Evolutionary conservation across 2,113 vertebrate species (phyloP), one percentile per base, ranked within the genome.

Genomic region (Pseudolaguvia tuberculata): DNA sequence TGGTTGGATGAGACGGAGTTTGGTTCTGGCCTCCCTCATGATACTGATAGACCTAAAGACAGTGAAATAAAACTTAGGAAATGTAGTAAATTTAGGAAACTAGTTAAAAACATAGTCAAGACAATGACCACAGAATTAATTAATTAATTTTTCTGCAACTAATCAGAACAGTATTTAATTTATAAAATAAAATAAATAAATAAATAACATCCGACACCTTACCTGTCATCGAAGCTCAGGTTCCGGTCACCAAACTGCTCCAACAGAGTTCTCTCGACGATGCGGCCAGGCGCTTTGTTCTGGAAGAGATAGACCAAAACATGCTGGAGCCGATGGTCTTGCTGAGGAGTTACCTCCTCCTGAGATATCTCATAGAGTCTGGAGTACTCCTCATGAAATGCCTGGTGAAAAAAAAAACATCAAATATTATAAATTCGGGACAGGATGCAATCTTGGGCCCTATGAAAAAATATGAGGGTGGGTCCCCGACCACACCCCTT

Each of bases 191-290:
- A n/a, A n/a, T n/a, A n/a, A n/a, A n/a, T n/a, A n/a, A n/a, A 21
- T 31, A 9, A 29, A 55, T 25, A 56, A 23, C 35, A 42, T 13
- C 50, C 23, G n/a, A 48, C 3, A 0, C 5, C 47, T 31, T 73
- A 97, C 97, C 95, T 92, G 69, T 98, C 95, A 0, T 99, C 96
- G 0, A 94, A 98, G 91, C 96, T 97, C 72, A 99, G 93, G 84
- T 98, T 99, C 66, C 88, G 94, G 85, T 98, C 94, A 0, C 93
- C 94, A 75, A 99, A 99, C 87, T 98, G 95, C 83, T 99, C 97
- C 1, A 99, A 89, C 31, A 99, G 92, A 2, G 94, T 94, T 73
- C 95, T 90, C 52, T 99, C 97, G 15, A 99, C 92, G 2, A 98
- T 85, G 5, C 92, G 91, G 48, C 95, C 93, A 0, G 96, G 94